phyloP scores from a whole-genome alignment of 2,113 vertebrate species.

The Raja brachyura region DNA sequence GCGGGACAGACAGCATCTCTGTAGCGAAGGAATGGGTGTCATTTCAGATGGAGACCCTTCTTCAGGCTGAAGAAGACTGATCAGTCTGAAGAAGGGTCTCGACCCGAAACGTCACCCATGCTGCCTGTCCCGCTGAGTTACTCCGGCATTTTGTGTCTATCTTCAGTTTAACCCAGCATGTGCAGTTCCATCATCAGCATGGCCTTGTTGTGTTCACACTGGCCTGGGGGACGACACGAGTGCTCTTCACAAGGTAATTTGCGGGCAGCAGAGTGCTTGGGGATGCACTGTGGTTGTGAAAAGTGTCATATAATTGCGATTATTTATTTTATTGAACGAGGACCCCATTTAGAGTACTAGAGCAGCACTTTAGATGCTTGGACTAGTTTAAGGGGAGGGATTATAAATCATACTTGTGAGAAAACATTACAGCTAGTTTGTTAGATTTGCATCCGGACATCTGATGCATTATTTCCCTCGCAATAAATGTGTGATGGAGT shows the following conservation, averaged over 20 bases:
- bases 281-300: neutral
- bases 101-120: no score
- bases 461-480: neutral
- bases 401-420: neutral
- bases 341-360: neutral
- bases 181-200: no score
- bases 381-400: neutral
- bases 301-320: neutral
- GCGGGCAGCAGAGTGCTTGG: no score
- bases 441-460: slow-evolving; percentile 6
- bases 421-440: neutral
- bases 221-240: neutral
- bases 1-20: no score
- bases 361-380: neutral
- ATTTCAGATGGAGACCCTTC: no score
- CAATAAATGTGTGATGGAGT: neutral
- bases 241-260: neutral
- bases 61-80: no score
- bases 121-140: no score
- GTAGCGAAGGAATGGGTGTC: no score
- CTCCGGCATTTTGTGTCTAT: no score
- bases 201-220: neutral
- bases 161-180: no score
- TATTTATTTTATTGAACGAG: neutral
- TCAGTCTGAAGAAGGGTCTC: no score